Conservation (phyloP, 1,140 invertebrate species). For the Caenorhabditis tropicalis region DNA sequence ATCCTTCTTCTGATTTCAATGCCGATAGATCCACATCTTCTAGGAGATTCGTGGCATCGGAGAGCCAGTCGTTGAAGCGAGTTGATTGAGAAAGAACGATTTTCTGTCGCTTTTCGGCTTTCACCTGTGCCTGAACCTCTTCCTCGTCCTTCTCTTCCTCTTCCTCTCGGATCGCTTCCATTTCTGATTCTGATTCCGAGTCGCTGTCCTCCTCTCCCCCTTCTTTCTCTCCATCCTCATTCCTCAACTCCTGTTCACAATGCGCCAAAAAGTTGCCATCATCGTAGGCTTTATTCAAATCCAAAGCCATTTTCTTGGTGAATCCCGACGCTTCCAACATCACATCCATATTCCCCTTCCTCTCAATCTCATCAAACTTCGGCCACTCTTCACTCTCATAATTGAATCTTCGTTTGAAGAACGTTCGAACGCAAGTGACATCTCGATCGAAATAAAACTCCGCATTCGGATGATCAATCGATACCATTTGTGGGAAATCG, state of each 20-base stretch:
- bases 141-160: background rate
- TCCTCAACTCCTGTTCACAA: slow-evolving; percentile 62
- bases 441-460: slow-evolving; percentile 94
- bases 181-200: background rate
- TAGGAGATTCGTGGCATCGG: slow-evolving; percentile 12
- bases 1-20: slow-evolving; percentile 16
- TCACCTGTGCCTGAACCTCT: background rate
- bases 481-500: slow-evolving; percentile 99
- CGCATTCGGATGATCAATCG: slow-evolving; percentile 88
- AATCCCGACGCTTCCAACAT: slow-evolving; percentile 90
- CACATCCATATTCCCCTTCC: slow-evolving; percentile 84
- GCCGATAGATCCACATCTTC: background rate
- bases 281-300: slow-evolving; percentile 75
- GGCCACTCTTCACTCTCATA: slow-evolving; percentile 90
- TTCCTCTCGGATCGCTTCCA: background rate
- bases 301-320: slow-evolving; percentile 83
- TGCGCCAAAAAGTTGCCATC: slow-evolving; percentile 65
- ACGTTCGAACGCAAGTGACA: slow-evolving; percentile 88
- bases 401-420: slow-evolving; percentile 85
- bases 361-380: slow-evolving; percentile 81
- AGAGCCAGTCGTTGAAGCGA: slow-evolving; percentile 18
- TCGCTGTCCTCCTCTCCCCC: background rate
- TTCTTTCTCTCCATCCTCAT: slow-evolving; percentile 58
- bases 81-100: background rate
- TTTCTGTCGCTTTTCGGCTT: background rate